A percentile compares a stretch with the other conserved stretches of the same genome.
These are phyloP conservation scores for Virgularia gustaviana DNA, from an alignment of 92 coral and sea anemone species.

Conservation along the genomic window DNA sequence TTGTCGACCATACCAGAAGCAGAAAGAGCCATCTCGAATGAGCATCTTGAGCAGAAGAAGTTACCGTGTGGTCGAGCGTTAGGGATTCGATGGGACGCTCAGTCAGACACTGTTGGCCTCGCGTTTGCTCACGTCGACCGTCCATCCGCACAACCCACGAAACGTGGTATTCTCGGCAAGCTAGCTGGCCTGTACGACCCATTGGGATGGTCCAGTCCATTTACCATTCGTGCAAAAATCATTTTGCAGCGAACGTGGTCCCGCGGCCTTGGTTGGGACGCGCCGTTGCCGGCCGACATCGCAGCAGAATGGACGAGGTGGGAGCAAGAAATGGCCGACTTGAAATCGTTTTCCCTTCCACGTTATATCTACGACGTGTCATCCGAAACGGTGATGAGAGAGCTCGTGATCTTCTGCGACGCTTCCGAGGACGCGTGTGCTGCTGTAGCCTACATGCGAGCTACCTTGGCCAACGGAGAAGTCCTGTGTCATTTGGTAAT, in stretches of 20 bases:
- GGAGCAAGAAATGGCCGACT: slow-evolving; percentile 41
- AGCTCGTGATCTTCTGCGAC: slow-evolving; percentile 6
- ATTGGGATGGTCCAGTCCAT: slow-evolving; percentile 51
- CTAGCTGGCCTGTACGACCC: slow-evolving; percentile 51
- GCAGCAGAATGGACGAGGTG: slow-evolving; percentile 36
- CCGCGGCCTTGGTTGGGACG: slow-evolving; percentile 54
- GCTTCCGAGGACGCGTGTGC: slow-evolving; percentile 4
- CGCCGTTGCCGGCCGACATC: slow-evolving; percentile 44
- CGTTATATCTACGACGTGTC: slow-evolving; percentile 28
- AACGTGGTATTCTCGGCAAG: slow-evolving; percentile 39
- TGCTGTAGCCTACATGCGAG: background rate
- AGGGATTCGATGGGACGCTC: slow-evolving; percentile 48
- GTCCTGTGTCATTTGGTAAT: slow-evolving; percentile 18
- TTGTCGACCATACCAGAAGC: slow-evolving; percentile 44
- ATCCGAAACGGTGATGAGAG: background rate
- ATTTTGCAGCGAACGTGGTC: slow-evolving; percentile 50
- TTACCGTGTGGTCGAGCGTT: slow-evolving; percentile 46
- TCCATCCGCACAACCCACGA: slow-evolving; percentile 24
- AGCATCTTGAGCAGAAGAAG: slow-evolving; percentile 37
- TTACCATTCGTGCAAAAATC: slow-evolving; percentile 42
- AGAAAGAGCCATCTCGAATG: slow-evolving; percentile 46
- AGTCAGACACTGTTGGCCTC: slow-evolving; percentile 51
- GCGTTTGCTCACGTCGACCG: slow-evolving; percentile 19
- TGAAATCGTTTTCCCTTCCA: slow-evolving; percentile 37
- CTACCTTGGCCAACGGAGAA: background rate